These are phyloP conservation scores for Arnoldichthys spilopterus DNA, from an alignment of 2,797 vertebrate genomes.

Conservation along the genomic window DNA sequence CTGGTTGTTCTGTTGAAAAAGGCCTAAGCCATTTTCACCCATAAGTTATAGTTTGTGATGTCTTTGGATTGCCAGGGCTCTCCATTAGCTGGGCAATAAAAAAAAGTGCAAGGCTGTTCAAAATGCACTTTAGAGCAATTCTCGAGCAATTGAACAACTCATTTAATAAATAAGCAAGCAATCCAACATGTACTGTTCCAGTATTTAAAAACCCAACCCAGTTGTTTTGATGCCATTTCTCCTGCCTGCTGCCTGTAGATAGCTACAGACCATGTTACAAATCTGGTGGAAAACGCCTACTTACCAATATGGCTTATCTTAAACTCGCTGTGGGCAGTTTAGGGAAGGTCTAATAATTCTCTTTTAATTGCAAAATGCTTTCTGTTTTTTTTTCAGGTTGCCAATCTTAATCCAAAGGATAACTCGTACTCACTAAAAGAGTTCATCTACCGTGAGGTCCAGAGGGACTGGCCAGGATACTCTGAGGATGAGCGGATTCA, in stretches of 20 bases:
- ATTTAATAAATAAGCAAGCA: background rate
- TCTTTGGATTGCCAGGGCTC: background rate
- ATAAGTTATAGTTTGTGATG: background rate
- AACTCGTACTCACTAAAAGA: conserved; percentile 90
- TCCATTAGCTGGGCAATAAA: background rate
- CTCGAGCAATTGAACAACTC: background rate
- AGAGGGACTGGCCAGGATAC: conserved; percentile 92
- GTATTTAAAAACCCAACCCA: background rate
- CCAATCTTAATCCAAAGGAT: conserved; percentile 89
- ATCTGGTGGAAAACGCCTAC: background rate
- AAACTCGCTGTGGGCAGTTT: background rate
- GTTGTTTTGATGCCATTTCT: background rate
- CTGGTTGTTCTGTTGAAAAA: background rate
- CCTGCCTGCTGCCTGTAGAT: background rate
- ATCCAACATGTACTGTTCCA: background rate
- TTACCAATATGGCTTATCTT: background rate
- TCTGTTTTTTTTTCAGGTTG: conserved; percentile 79
- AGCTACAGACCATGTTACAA: background rate
- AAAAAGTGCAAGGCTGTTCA: background rate
- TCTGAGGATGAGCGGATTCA: conserved; percentile 83
- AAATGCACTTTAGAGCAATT: background rate
- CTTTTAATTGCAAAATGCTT: background rate
- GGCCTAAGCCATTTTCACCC: background rate
- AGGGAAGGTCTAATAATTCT: background rate
- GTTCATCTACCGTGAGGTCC: conserved; percentile 88